Base-by-base conservation (phyloP, 2,797 vertebrate species). In the Echeneis naucrates region DNA sequence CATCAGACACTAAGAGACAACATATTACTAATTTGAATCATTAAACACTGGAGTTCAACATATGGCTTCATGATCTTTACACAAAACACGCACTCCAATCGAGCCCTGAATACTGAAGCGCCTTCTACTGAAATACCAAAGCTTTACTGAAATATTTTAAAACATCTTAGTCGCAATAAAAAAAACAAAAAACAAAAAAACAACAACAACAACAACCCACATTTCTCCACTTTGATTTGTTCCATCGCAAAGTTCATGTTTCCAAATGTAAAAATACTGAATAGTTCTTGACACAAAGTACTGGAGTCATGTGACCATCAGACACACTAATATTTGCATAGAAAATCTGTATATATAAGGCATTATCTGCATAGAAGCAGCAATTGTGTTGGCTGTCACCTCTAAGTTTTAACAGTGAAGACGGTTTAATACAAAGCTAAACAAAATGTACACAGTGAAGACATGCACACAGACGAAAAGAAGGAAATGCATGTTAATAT, bases 31-130 rank as follows among this genome's bases (percentile, higher is more conserved):
- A 47, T 77, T 38, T 32, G 54, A 55, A 21, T 72, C 51, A 74
- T 73, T 33, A 44, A 76, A 69, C 81, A 82, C 11, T 53, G 38
- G 79, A 74, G 80, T 87, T 87, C 87, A 94, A 90, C 87, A 88
- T 93, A 93, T 94, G 93, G 94, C 92, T 94, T 90, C 67, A 73
- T 76, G 73, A 77, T 87, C 74, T 88, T 83, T 78, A 92, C 54
- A 88, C 66, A 67, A 67, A 77, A 90, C 35, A 77, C 48, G 79
- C 82, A 42, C 47, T 52, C 67, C 78, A 75, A 81, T 87, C 61
- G 74, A 74, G 61, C 50, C 57, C 80, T 81, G 75, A 81, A 74
- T 50, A 75, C 77, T 77, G 57, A 2, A 57, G 48, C 52, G 68
- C 56, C 37, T 74, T 61, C 10, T 35, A 47, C 51, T 54, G 30